A percentile compares a stretch with the other conserved stretches of the same genome.
These are phyloP conservation scores for Drosophila longiperda DNA, from an alignment of 2,888 invertebrate genomes.

Conservation along the genomic window DNA sequence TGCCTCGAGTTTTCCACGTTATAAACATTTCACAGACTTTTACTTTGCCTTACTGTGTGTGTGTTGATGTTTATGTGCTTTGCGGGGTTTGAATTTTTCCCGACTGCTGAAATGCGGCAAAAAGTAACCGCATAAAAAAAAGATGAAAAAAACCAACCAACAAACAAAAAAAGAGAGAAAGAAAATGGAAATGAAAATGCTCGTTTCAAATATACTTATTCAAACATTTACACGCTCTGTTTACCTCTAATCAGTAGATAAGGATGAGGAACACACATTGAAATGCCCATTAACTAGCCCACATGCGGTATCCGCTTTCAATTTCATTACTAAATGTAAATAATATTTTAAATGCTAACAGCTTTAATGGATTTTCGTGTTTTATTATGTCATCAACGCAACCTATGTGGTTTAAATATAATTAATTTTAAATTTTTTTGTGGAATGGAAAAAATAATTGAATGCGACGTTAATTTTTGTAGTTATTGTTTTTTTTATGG, in stretches of 20 bases:
- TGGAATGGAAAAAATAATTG: neutral
- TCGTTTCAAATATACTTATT: constrained; percentile 53
- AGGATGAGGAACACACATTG: constrained; percentile 48
- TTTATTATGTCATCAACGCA: constrained; percentile 57
- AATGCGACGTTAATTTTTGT: neutral
- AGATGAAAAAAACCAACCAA: constrained; percentile 1
- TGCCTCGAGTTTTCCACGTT: constrained; percentile 36
- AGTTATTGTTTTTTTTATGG: neutral
- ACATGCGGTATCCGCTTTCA: constrained; percentile 50
- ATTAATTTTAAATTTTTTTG: constrained; percentile 11
- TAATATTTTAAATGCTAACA: constrained; percentile 33
- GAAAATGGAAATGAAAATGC: constrained; percentile 43
- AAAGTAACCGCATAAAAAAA: constrained; percentile 34
- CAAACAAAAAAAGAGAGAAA: constrained; percentile 1
- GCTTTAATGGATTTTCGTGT: constrained; percentile 44
- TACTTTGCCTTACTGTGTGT: constrained; percentile 22
- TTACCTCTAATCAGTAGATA: constrained; percentile 78
- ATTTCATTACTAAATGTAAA: constrained; percentile 39
- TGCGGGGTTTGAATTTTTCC: constrained; percentile 41
- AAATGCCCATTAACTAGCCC: constrained; percentile 52
- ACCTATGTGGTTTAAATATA: constrained; percentile 30
- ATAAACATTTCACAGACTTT: constrained; percentile 52
- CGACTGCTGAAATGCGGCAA: constrained; percentile 53
- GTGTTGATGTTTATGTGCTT: constrained; percentile 12
- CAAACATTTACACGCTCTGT: constrained; percentile 80